Evolutionary conservation across 2,797 vertebrate species (phyloP).

Genomic region (Martes flavigula): DNA sequence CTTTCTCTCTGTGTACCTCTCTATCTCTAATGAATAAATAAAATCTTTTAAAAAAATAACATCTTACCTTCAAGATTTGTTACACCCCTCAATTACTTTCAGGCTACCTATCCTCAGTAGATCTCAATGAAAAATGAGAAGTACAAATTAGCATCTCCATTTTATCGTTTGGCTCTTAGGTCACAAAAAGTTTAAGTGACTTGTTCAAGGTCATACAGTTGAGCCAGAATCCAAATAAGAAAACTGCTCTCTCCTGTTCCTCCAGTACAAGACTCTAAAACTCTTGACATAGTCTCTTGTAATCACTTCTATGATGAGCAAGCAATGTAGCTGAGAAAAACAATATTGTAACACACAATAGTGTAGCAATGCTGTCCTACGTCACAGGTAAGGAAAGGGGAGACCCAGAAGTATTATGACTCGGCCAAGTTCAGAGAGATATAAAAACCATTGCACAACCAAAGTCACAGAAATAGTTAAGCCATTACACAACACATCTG

Average conservation of each 20-base stretch:
- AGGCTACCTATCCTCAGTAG: background rate
- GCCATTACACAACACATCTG: background rate
- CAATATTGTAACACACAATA: background rate
- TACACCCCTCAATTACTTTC: background rate
- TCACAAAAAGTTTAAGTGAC: background rate
- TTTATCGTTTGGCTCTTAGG: background rate
- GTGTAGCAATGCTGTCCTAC: background rate
- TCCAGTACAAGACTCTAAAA: background rate
- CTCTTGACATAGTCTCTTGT: background rate
- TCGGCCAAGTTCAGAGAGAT: background rate
- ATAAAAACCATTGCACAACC: background rate
- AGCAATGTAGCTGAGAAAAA: background rate
- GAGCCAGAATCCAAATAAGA: background rate
- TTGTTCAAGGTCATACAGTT: background rate
- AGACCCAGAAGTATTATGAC: background rate
- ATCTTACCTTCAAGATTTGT: background rate
- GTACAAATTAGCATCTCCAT: background rate
- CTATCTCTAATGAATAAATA: no score
- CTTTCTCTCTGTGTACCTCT: no score
- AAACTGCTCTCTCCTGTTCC: background rate
- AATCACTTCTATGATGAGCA: background rate
- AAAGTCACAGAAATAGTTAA: background rate
- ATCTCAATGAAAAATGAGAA: background rate
- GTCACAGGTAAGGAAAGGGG: conserved; percentile 11
- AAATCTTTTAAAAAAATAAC: background rate